A percentile compares a stretch with the other conserved stretches of the same genome.
phyloP scores from a whole-genome alignment of 2,888 invertebrate species.

The Acanthosepion lycidas region DNA sequence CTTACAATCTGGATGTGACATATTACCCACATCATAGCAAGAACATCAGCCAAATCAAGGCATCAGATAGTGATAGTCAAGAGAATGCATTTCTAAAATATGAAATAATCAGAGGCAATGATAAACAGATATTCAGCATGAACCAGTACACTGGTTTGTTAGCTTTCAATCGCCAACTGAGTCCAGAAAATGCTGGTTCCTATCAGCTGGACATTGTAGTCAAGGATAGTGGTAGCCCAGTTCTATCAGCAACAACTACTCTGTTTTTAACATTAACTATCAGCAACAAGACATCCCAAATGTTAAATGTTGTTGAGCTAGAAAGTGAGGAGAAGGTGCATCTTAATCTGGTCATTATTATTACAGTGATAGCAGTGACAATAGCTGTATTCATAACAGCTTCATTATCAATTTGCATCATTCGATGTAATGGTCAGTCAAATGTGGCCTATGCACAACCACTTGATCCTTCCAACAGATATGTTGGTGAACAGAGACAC shows the following conservation, averaged over 20 bases:
- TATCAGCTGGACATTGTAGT: not conserved
- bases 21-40: not conserved
- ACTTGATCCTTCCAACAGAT: not conserved
- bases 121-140: not conserved
- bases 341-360: constrained; percentile 33
- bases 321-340: not conserved
- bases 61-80: constrained; percentile 3
- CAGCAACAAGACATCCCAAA: not conserved
- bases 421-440: constrained; percentile 11
- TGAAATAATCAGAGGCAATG: constrained; percentile 11
- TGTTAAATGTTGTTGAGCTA: not conserved
- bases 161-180: not conserved
- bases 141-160: constrained; percentile 33
- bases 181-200: not conserved
- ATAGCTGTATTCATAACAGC: not conserved
- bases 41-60: not conserved
- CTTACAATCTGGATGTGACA: constrained; percentile 20
- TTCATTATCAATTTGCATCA: not conserved
- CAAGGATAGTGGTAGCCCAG: not conserved
- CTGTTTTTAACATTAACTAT: not conserved
- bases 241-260: constrained; percentile 33
- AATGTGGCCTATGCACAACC: constrained; percentile 12
- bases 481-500: not conserved
- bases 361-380: constrained; percentile 2
- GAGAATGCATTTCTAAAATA: constrained; percentile 33